phyloP scores from a whole-genome alignment of 53 echinoderm and acorn worm species.

The Patiria pectinifera region DNA sequence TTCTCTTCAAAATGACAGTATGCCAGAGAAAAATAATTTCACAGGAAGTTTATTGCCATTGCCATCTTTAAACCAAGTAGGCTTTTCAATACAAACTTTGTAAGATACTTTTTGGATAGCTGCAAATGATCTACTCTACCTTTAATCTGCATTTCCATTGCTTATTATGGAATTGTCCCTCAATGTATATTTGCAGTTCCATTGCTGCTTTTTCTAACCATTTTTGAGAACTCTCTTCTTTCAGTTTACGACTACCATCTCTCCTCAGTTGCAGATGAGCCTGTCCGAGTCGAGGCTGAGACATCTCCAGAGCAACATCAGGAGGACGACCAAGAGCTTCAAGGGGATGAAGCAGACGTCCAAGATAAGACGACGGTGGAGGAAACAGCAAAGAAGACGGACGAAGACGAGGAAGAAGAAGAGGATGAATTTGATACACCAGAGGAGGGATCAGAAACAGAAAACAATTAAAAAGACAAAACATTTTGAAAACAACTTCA shows the following conservation, averaged over 20 bases:
- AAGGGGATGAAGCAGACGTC: not conserved
- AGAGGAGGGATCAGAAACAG: conserved; percentile 43
- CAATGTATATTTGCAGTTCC: not conserved
- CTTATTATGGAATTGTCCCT: not conserved
- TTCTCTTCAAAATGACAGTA: too few species aligned
- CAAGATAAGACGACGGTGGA: conserved; percentile 8
- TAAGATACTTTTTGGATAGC: too few species aligned
- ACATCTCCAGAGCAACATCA: conserved; percentile 12
- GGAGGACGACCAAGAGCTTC: not conserved
- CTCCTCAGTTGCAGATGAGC: conserved; percentile 2
- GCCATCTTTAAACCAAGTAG: too few species aligned
- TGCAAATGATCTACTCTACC: too few species aligned
- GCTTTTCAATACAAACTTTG: too few species aligned
- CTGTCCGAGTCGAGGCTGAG: not conserved
- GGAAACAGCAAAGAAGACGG: conserved; percentile 8
- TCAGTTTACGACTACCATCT: not conserved
- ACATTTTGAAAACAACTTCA: not conserved
- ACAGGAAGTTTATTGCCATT: too few species aligned
- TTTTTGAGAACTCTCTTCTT: not conserved
- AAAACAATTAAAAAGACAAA: not conserved
- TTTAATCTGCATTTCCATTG: not conserved
- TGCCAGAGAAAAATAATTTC: too few species aligned
- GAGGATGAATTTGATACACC: conserved; percentile 61
- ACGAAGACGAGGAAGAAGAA: conserved; percentile 22
- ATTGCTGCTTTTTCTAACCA: not conserved